Evolutionary conservation across 1,140 invertebrate genomes (phyloP).

Genomic region (Dysdera silvatica): DNA sequence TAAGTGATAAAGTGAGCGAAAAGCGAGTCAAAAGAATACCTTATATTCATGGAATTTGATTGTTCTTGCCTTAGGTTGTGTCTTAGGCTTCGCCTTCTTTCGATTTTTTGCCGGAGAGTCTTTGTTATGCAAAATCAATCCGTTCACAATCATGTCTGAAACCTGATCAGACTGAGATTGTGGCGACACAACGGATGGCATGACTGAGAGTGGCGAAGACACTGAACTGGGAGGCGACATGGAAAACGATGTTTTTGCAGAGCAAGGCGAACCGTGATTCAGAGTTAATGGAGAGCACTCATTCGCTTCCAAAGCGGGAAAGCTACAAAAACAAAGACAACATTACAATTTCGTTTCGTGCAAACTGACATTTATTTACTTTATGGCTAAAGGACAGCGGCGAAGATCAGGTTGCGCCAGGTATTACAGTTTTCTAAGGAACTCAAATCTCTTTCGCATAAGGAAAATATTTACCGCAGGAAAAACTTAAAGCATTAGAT

Average conservation of each 20-base stretch:
- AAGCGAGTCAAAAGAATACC: too few species aligned
- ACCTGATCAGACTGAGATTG: constrained; percentile 12
- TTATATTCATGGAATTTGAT: constrained; percentile 99
- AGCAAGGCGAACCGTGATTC: constrained; percentile 23
- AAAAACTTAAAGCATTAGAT: too few species aligned
- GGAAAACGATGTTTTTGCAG: constrained; percentile 27
- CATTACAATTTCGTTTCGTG: background rate
- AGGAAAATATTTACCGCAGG: too few species aligned
- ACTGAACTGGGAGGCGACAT: constrained; percentile 31
- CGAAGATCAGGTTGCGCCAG: too few species aligned
- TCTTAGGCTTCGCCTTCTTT: constrained; percentile 79
- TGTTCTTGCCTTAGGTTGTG: constrained; percentile 71
- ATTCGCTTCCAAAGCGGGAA: constrained; percentile 22
- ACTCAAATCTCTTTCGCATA: too few species aligned
- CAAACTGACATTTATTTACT: background rate
- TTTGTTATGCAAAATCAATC: constrained; percentile 7
- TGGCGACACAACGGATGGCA: constrained; percentile 4
- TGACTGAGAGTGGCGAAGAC: constrained; percentile 20
- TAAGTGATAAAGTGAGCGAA: too few species aligned
- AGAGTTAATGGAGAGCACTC: constrained; percentile 7
- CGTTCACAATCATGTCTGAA: constrained; percentile 17
- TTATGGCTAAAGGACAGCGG: too few species aligned
- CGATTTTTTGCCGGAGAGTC: constrained; percentile 53
- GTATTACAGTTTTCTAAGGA: too few species aligned
- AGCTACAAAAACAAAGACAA: background rate